These are phyloP conservation scores for Polietes domitor DNA, from an alignment of 2,888 invertebrate genomes.

Conservation along the genomic window DNA sequence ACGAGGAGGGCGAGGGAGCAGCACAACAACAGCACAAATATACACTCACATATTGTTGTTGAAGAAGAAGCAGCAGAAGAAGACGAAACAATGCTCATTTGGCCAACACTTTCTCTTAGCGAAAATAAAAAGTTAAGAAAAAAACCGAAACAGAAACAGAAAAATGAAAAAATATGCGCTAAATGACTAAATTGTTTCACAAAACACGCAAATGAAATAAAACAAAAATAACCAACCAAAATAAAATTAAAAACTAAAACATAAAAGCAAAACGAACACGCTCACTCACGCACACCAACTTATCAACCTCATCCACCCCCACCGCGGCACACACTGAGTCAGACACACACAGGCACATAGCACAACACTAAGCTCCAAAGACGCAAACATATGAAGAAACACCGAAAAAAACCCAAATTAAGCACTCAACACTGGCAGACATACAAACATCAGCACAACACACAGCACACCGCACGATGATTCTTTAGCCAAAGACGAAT, in stretches of 20 bases:
- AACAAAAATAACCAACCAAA: background rate
- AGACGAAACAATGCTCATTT: background rate
- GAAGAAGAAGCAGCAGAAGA: background rate
- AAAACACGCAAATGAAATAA: constrained; percentile 22
- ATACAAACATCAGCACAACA: too few species aligned
- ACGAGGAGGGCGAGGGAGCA: background rate
- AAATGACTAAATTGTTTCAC: constrained; percentile 48
- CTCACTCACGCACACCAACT: background rate
- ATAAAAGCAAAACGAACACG: background rate
- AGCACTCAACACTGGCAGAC: too few species aligned
- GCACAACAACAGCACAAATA: background rate
- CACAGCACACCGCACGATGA: too few species aligned
- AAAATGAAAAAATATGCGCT: constrained; percentile 18
- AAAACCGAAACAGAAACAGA: background rate
- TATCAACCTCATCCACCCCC: background rate
- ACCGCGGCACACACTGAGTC: background rate
- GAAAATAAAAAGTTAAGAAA: constrained; percentile 18
- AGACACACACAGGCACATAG: background rate
- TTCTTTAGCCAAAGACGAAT: too few species aligned
- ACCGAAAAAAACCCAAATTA: background rate
- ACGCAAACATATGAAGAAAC: background rate
- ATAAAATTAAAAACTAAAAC: background rate
- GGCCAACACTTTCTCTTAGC: constrained; percentile 34
- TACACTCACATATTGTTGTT: background rate
- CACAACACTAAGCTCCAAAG: constrained; percentile 1